Base-by-base conservation (phyloP, 1,140 invertebrate species). In the Lamellibrachia luymesi region DNA sequence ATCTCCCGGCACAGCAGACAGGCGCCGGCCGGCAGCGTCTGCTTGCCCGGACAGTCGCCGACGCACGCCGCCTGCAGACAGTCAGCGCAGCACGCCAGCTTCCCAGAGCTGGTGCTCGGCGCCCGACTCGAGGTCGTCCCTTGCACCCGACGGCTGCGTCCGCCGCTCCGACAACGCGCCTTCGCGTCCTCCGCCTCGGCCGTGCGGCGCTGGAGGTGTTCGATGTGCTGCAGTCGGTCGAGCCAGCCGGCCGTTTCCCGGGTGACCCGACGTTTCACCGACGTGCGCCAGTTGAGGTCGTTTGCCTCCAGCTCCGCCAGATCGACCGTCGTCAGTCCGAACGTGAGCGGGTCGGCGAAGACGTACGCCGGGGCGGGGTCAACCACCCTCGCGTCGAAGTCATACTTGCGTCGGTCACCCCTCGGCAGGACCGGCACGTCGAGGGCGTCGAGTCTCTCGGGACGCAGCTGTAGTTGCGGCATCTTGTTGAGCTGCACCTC, bases 21-120 rank as follows among this genome's bases (percentile, higher is more conserved):
- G 25, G 94, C 80, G 56, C 94, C 92, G 51, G 50, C 25, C 4
- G 8, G 22, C 8, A 94, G 93, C 93, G 93, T 92, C 92, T 93
- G 92, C 50, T 96, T 96, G 50, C 94, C 95, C 0, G 95, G 95
- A 93, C 95, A 95, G 94, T 96, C 95, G 17, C 95, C 95, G 90
- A 95, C 94, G 92, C 95, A 96, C 1, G 95, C 95, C 2, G 94
- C 93, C 93, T 95, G 95, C 50, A 96, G 93, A 93, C 95, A 96
- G 50, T 93, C 93, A 27, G 93, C 91, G 51, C 95, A 95, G 90
- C 95, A 95, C 93, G 94, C 95, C 92, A 95, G 95, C 27, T 93
- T 91, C 10, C 94, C 92, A 13, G 92, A 27, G 80, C 94, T 95
- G 49, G 94, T 94, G 94, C 94, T 94, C 38, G 80, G 92, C 25